These are phyloP conservation scores for Lobophora halterata DNA, from an alignment of 2,888 invertebrate species.

Conservation along the genomic window DNA sequence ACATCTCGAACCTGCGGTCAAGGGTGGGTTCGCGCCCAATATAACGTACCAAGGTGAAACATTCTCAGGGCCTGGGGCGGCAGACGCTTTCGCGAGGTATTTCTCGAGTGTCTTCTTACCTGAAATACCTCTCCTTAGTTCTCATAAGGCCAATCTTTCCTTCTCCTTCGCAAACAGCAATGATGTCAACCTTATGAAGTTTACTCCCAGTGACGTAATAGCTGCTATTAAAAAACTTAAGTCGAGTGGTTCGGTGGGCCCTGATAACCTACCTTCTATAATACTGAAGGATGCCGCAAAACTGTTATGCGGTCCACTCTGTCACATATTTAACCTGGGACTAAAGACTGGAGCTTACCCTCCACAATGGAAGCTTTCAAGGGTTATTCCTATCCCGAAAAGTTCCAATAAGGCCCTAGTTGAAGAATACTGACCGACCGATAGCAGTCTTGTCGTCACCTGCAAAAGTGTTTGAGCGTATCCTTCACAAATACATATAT, in stretches of 20 bases:
- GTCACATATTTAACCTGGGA: slow-evolving; percentile 3
- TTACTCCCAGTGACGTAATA: not conserved
- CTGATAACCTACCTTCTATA: not conserved
- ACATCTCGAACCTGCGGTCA: too few species aligned
- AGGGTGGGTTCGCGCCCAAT: too few species aligned
- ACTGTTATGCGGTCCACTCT: not conserved
- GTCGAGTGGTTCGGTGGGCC: not conserved
- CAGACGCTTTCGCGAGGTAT: not conserved
- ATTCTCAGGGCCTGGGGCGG: not conserved
- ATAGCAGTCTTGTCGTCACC: not conserved
- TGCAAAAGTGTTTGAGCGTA: not conserved
- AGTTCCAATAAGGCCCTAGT: not conserved
- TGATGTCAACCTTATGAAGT: not conserved
- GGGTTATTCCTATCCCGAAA: slow-evolving; percentile 1
- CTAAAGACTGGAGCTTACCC: not conserved
- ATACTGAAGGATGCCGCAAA: not conserved
- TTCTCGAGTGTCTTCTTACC: not conserved
- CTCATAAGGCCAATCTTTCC: not conserved
- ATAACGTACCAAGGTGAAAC: too few species aligned
- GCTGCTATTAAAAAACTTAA: not conserved
- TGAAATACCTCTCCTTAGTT: not conserved
- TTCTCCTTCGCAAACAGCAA: not conserved
- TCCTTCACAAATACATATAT: not conserved
- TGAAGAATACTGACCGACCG: slow-evolving; percentile 1
- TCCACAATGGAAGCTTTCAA: slow-evolving; percentile 2